Conservation (phyloP, 1,140 invertebrate species). For the Listronotus bonariensis region DNA sequence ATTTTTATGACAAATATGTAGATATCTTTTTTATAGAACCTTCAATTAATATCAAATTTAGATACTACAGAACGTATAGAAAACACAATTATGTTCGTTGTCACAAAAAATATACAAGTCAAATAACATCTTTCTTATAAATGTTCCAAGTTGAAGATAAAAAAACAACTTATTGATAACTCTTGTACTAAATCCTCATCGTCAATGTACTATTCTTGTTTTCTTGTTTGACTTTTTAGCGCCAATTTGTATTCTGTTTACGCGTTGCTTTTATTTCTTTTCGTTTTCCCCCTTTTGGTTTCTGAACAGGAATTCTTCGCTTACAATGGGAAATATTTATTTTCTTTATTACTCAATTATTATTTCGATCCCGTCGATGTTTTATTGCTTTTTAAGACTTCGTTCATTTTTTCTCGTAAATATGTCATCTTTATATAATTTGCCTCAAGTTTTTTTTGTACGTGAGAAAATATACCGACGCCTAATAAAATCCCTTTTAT, state of each 20-base stretch:
- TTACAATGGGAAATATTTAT: conserved; percentile 22
- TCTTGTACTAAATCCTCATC: too few species aligned
- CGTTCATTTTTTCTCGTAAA: conserved; percentile 3
- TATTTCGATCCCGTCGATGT: conserved; percentile 15
- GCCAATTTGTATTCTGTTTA: conserved; percentile 23
- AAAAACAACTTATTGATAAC: too few species aligned
- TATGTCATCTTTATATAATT: not conserved
- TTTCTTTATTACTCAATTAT: conserved; percentile 20
- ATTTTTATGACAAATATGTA: too few species aligned
- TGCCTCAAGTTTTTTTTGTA: not conserved
- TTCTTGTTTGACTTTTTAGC: conserved; percentile 23
- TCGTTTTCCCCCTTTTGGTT: conserved; percentile 21
- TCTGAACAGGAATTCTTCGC: not conserved
- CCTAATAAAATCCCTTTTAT: too few species aligned
- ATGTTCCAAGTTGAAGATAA: too few species aligned
- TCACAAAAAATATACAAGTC: too few species aligned
- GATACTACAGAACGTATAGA: too few species aligned
- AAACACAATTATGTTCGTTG: too few species aligned
- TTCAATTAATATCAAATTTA: too few species aligned
- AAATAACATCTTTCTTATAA: too few species aligned
- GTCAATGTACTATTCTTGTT: conserved; percentile 3
- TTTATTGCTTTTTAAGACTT: conserved; percentile 18
- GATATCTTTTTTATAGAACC: too few species aligned
- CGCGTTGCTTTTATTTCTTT: conserved; percentile 22
- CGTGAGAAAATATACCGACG: too few species aligned